Base-by-base conservation (phyloP, 2,797 vertebrate species). In the Lacerta bilineata region DNA sequence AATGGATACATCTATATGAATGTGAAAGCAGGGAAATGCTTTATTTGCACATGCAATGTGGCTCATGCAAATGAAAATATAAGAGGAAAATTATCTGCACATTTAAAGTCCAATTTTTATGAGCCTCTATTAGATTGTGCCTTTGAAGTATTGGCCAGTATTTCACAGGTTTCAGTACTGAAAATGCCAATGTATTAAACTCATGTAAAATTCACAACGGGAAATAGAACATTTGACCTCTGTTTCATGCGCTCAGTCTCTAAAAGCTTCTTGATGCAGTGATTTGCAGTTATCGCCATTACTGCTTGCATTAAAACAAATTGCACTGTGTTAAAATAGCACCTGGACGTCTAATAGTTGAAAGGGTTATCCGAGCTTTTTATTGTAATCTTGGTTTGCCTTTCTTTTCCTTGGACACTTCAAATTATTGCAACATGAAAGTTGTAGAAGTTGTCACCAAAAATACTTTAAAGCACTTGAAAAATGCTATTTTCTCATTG, bases 241-340 rank as follows among this genome's bases (percentile, higher is more conserved):
- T 13, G 4, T 81, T 68, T 89, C 76, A 80, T 84, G 55, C 23
- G 20, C 39, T 74, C n/a, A 18, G 68, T 85, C 46, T 80, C 55
- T 74, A 74, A 89, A 85, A 64, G 39, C 76, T 80, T 80, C 83
- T 36, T 85, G 55, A 80, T 80, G 18, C n/a, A 89, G 75, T 80
- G 41, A 81, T 89, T 81, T 85, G 55, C 69, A 89, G 59, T 84
- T 59, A 75, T 85, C 23, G n/a, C 39, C 15, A 80, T 80, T 50
- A 64, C 78, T 89, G 83, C 36, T 89, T 89, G 61, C 43, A 50
- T 85, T 85, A 81, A 85, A 75, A 80, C n/a, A 66, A 80, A 85
- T n/a, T 55, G 50, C 15, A 66, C 23, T 13, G 39, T 75, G 59
- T 76, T 85, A 81, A 46, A 59, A 55, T 8, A 76, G 61, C n/a